Evolutionary conservation across 2,113 vertebrate species (phyloP).

Genomic region (Elachura formosa): DNA sequence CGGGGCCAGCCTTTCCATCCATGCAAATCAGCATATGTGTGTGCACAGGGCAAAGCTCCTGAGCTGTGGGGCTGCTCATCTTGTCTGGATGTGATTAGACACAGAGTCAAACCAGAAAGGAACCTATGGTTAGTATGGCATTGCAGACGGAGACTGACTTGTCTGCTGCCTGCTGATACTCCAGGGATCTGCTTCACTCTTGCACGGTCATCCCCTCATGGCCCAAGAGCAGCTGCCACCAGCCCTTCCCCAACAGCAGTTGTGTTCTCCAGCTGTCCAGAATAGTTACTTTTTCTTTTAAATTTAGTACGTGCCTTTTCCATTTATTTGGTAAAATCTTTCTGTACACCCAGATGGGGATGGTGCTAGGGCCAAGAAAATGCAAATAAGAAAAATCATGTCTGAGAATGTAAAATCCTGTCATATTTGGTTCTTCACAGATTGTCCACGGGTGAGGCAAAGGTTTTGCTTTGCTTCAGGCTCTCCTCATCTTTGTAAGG

Average conservation of each 20-base stretch:
- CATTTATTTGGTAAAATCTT: not conserved
- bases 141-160: not conserved
- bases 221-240: not conserved
- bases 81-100: accelerated
- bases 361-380: not conserved
- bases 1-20: not conserved
- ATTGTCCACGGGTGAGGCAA: not conserved
- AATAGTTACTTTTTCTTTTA: not conserved
- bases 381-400: not conserved
- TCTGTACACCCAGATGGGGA: not conserved
- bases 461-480: not conserved
- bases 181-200: not conserved
- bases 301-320: not conserved
- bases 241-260: not conserved
- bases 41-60: not conserved
- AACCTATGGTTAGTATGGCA: not conserved
- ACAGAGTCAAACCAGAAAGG: not conserved
- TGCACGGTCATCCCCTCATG: not conserved
- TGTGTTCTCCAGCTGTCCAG: not conserved
- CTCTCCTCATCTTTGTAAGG: not conserved
- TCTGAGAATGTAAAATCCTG: not conserved
- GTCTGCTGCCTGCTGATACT: not conserved
- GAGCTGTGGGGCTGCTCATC: no score
- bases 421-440: not conserved
- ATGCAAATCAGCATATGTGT: not conserved